These are phyloP conservation scores for Lasioglossum lativentre DNA, from an alignment of 2,888 invertebrate species.

Conservation along the genomic window DNA sequence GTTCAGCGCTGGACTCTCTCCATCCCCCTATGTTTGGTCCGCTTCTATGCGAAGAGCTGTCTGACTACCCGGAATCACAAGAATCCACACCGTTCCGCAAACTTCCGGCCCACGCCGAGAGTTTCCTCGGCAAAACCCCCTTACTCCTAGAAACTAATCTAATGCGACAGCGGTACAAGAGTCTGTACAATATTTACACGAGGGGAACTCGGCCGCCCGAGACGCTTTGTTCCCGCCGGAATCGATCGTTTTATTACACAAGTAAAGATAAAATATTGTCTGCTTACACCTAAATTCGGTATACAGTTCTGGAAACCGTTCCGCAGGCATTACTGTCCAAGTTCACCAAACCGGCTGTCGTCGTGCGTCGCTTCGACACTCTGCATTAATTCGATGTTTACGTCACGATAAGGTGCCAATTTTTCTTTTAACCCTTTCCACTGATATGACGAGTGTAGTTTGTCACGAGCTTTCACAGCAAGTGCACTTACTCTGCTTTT, in stretches of 20 bases:
- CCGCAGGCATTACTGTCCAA: not conserved
- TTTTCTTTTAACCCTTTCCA: not conserved
- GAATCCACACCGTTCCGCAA: constrained; percentile 34
- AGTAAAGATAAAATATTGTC: constrained; percentile 5
- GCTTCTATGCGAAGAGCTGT: constrained; percentile 61
- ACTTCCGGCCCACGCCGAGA: constrained; percentile 26
- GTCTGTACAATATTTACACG: constrained; percentile 64
- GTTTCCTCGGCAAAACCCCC: not conserved
- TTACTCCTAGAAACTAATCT: constrained; percentile 44
- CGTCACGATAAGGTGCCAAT: not conserved
- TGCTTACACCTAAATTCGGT: not conserved
- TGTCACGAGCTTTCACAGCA: too few species aligned
- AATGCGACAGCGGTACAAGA: constrained; percentile 49
- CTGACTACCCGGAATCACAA: constrained; percentile 52
- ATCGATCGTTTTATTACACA: constrained; percentile 16
- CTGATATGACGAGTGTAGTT: not conserved
- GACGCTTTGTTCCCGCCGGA: not conserved
- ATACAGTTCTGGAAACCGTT: constrained; percentile 1
- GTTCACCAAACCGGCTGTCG: not conserved
- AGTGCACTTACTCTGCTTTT: not conserved
- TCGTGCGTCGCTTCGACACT: not conserved
- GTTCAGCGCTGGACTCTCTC: constrained; percentile 52
- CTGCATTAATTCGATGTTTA: not conserved
- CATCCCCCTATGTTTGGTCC: constrained; percentile 63
- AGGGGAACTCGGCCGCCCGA: not conserved